Conservation (phyloP, 2,888 invertebrate species). For the Asteroscopus sphinx region DNA sequence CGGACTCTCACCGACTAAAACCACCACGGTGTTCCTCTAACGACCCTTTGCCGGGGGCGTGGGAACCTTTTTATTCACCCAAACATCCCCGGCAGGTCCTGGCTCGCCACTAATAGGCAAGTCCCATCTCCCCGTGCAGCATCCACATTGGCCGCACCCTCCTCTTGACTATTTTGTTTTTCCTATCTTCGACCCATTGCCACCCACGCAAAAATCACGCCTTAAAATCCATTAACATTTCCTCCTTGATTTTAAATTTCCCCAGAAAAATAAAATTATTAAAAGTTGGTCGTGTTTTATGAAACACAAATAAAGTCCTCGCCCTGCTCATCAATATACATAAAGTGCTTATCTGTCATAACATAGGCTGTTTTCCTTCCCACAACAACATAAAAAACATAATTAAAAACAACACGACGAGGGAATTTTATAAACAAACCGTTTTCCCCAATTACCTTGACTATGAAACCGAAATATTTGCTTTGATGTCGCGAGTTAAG, state of each 20-base stretch:
- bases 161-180: too few species aligned
- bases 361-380: slow-evolving; percentile 11
- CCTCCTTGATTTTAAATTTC: slow-evolving; percentile 31
- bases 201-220: too few species aligned
- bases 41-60: too few species aligned
- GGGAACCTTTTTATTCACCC: too few species aligned
- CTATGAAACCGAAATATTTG: slow-evolving; percentile 49
- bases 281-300: slow-evolving; percentile 27
- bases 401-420: slow-evolving; percentile 46
- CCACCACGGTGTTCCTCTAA: too few species aligned
- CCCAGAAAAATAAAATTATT: slow-evolving; percentile 13
- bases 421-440: slow-evolving; percentile 43
- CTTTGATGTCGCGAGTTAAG: slow-evolving; percentile 55
- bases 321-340: slow-evolving; percentile 35
- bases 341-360: slow-evolving; percentile 32
- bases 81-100: too few species aligned
- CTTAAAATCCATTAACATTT: slow-evolving; percentile 10
- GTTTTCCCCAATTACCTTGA: slow-evolving; percentile 39
- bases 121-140: too few species aligned
- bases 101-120: too few species aligned
- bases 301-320: slow-evolving; percentile 29
- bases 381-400: slow-evolving; percentile 40
- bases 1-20: too few species aligned
- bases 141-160: too few species aligned
- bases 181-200: too few species aligned